Base-by-base conservation (phyloP, 2,113 vertebrate species). In the Tyto alba region DNA sequence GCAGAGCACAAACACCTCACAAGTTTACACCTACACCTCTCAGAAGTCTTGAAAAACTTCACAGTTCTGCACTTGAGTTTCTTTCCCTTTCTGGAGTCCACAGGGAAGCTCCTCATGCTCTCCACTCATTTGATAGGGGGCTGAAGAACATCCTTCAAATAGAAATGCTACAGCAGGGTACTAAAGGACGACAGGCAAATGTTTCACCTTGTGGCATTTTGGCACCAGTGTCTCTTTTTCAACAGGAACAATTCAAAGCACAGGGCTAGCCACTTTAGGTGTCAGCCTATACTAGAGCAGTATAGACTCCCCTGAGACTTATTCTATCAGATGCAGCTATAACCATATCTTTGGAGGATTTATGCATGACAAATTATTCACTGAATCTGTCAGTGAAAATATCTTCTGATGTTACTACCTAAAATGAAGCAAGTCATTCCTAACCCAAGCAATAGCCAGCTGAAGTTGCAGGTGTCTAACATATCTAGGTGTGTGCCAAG, bases 401-500 rank as follows among this genome's bases (percentile, higher is more conserved):
- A 74, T 5, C 17, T 77, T 84, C 16, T 16, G 25, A 4, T 80
- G 26, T 57, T 55, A 53, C 10, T 20, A 38, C 23, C 5, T 16
- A 62, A 73, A 90, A 62, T 45, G 1, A 69, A 76, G 18, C 4
- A 47, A 40, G 9, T 45, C 0, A 36, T 74, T 79, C 32, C 14
- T 50, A 77, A 90, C 1, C 7, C 38, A 48, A 56, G 11, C 1
- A 73, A 53, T 30, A 62, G 26, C 4, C 2, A 72, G 5, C 3
- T 41, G 30, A 19, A 53, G 13, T 13, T 48, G 13, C 43, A 85
- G 20, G 6, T 57, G 6, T 48, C n/a, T 60, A 67, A 74, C 30
- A 45, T 10, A 21, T 0, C 3, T 64, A 25, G 62, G 11, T 2
- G 0, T 11, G 30, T 84, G 11, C 18, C 26, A 16, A 27, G 43